A percentile compares a stretch with the other conserved stretches of the same genome.
phyloP scores from a whole-genome alignment of 1,140 invertebrate genomes.

The Psilanteris sp. region DNA sequence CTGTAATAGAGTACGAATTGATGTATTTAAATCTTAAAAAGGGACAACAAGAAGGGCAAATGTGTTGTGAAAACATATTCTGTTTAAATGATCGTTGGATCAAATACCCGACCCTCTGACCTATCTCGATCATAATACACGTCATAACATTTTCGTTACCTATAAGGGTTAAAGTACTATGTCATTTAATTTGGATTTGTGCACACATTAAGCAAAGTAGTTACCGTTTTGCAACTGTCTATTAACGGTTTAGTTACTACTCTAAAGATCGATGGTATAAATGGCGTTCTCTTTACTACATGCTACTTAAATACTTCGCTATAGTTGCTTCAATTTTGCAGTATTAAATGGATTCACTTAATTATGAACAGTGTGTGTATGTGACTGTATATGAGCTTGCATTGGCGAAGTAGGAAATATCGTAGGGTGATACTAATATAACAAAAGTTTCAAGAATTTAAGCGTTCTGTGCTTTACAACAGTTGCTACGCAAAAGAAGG shows the following conservation, averaged over 20 bases:
- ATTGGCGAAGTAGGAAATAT: too few relatives aligned
- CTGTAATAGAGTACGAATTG: conserved; percentile 32
- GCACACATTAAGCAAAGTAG: conserved; percentile 4
- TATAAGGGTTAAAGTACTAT: background rate
- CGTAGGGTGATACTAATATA: too few relatives aligned
- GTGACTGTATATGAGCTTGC: too few relatives aligned
- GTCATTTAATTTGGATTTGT: conserved; percentile 17
- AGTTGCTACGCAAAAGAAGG: too few relatives aligned
- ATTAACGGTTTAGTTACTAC: conserved; percentile 5
- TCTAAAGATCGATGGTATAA: conserved; percentile 6
- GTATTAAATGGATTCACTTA: too few relatives aligned
- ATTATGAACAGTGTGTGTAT: too few relatives aligned
- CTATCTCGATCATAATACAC: conserved; percentile 38
- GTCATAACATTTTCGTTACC: conserved; percentile 28
- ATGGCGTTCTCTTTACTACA: background rate
- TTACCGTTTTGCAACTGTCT: background rate
- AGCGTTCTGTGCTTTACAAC: too few relatives aligned
- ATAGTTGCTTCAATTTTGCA: too few relatives aligned
- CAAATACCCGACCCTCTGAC: conserved; percentile 29
- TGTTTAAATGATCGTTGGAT: conserved; percentile 3
- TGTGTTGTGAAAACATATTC: background rate
- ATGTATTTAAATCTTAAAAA: conserved; percentile 19
- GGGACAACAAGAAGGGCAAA: conserved; percentile 8
- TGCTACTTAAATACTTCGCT: too few relatives aligned
- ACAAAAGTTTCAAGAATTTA: too few relatives aligned